Percentiles rank a stretch among this genome's conserved stretches.
Evolutionary conservation across 2,113 vertebrate genomes (phyloP).

Genomic region (Eidolon helvum): DNA sequence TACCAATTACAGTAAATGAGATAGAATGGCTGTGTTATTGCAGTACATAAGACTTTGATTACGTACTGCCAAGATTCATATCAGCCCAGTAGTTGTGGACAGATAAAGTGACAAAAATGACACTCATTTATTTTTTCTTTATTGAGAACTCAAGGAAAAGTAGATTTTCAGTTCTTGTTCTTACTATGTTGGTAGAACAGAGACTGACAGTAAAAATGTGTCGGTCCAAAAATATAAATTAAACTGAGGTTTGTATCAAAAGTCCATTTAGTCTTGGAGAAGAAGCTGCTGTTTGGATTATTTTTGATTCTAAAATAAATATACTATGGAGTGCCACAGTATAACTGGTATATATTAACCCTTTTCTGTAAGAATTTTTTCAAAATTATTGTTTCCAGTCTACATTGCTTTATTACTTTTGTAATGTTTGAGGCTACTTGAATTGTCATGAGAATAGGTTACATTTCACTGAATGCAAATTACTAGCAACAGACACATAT

Average conservation of each 20-base stretch:
- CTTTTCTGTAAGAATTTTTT: background rate
- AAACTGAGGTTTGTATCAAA: conserved; percentile 83
- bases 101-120: conserved; percentile 88
- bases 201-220: conserved; percentile 84
- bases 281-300: conserved; percentile 79
- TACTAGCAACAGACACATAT: background rate
- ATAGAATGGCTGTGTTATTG: conserved; percentile 83
- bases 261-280: conserved; percentile 82
- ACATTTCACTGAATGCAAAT: conserved; percentile 29
- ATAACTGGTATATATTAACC: conserved; percentile 55
- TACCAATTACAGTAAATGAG: conserved; percentile 81
- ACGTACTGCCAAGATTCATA: conserved; percentile 85
- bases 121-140: conserved; percentile 88
- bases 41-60: conserved; percentile 86
- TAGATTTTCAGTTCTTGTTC: conserved; percentile 85
- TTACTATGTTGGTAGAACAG: conserved; percentile 81
- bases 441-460: background rate
- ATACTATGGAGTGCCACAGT: background rate
- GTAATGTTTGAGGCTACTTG: background rate
- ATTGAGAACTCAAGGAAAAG: conserved; percentile 86
- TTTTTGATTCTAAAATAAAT: conserved; percentile 79
- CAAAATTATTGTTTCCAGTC: background rate
- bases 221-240: conserved; percentile 84
- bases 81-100: conserved; percentile 85
- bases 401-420: background rate